Evolutionary conservation across 1,140 invertebrate species (phyloP).

Genomic region (Sycophaga agraensis): DNA sequence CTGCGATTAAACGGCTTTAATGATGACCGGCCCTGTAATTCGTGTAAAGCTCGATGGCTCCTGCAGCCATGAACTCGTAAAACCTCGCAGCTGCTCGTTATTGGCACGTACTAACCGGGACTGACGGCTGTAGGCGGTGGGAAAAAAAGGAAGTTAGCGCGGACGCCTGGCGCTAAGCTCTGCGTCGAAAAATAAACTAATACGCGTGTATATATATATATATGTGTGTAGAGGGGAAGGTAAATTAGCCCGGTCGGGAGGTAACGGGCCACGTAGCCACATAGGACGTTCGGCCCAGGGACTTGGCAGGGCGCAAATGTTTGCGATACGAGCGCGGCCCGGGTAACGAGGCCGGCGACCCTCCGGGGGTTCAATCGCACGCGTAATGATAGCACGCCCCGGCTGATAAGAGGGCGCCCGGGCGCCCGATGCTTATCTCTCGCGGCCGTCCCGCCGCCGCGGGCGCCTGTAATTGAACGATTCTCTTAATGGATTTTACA

Average conservation of each 20-base stretch:
- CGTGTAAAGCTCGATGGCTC: too few species aligned
- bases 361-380: conserved; percentile 3
- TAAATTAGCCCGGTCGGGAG: neutral
- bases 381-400: conserved; percentile 18
- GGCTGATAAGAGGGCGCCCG: neutral
- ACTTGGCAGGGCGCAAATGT: conserved; percentile 10
- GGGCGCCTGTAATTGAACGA: conserved; percentile 22
- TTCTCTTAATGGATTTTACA: conserved; percentile 29
- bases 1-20: too few species aligned
- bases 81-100: too few species aligned
- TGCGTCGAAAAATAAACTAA: too few species aligned
- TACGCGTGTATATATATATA: too few species aligned
- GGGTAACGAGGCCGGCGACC: conserved; percentile 3
- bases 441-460: too few species aligned
- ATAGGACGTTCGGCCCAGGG: too few species aligned
- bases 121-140: too few species aligned
- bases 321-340: conserved; percentile 9
- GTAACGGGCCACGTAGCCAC: too few species aligned
- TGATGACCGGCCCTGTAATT: too few species aligned
- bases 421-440: conserved; percentile 18
- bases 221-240: neutral
- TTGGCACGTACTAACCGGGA: too few species aligned
- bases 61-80: too few species aligned
- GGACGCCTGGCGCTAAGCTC: neutral
- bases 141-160: neutral